Base-by-base conservation (phyloP, 2,888 invertebrate genomes). In the Glaucopsyche alexis region DNA sequence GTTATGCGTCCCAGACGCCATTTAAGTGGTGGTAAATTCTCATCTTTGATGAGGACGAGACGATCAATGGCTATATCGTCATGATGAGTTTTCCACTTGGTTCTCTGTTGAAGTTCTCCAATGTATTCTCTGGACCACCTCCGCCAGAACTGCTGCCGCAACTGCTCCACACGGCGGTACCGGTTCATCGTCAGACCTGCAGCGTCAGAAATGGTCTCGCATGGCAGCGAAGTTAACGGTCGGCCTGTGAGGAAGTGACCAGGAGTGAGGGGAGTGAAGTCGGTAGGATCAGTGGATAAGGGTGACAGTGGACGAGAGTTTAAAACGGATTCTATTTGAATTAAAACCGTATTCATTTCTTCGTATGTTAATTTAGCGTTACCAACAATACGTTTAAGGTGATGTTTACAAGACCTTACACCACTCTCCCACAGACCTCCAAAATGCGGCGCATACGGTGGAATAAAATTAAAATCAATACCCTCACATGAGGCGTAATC, bases 301-400 rank as follows among this genome's bases (percentile, higher is more conserved):
- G 78, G 76, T 8, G 73, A 71, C 47, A 80, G 42, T 11, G 79
- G 79, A 70, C 78, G 77, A 73, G 80, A 80, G 64, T 80, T 79
- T 9, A 79, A 76, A 67, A 80, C 67, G 50, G 79, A 76, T 70
- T 80, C 79, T 2, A 78, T 75, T 74, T 79, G 78, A 38, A 73
- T 45, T 9, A 79, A 75, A 16, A 77, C 74, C 29, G 78, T 80
- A 49, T 70, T 77, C 11, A 78, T 73, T 71, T 79, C 79, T 70
- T 79, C 79, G 40, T 74, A 76, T 14, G 74, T 74, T 4, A 76
- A 70, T 65, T 74, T 52, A 6, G 74, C 74, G 50, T 74, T 74
- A 4, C 76, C 76, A 67, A 76, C 45, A 6, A 76, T 73, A 42
- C 76, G 75, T 60, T 66, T 67, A 16, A 75, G 55, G 67, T 75